Conservation (phyloP, 2,113 vertebrate genomes). For the Anolis sagrei region DNA sequence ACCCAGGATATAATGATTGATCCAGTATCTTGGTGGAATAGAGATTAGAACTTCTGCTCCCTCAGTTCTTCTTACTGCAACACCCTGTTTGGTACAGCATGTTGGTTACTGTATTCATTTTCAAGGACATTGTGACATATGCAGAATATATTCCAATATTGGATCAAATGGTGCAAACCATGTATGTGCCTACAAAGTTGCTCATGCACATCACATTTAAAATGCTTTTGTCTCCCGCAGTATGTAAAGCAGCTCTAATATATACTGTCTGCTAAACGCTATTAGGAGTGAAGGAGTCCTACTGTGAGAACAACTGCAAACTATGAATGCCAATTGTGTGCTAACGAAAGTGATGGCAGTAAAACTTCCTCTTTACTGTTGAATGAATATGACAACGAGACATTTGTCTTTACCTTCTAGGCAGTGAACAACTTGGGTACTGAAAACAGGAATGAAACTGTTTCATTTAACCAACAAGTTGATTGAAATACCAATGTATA, state of each 20-base stretch:
- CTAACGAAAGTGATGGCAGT: constrained; percentile 8
- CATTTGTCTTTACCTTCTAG: constrained; percentile 18
- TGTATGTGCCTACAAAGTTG: not conserved
- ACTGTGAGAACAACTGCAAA: not conserved
- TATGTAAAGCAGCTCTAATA: not conserved
- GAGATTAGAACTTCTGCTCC: not conserved
- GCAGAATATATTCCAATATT: not conserved
- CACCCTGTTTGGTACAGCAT: not conserved
- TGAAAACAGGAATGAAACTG: not conserved
- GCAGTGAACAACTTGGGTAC: not conserved
- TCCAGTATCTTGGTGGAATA: not conserved
- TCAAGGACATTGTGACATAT: not conserved
- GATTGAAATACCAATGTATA: not conserved
- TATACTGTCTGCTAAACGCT: not conserved
- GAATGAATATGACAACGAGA: not conserved
- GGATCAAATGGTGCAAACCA: not conserved
- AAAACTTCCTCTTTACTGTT: not conserved
- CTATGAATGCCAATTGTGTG: constrained; percentile 8
- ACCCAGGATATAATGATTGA: not conserved
- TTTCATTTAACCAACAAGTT: not conserved
- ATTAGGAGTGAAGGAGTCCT: not conserved
- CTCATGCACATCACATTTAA: constrained; percentile 4
- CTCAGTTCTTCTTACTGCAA: not conserved
- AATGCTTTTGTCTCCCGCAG: not conserved
- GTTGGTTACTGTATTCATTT: not conserved